Evolutionary conservation across 2,888 invertebrate species (phyloP), one percentile per base, ranked within the genome.

Genomic region (Nomada ruficornis): DNA sequence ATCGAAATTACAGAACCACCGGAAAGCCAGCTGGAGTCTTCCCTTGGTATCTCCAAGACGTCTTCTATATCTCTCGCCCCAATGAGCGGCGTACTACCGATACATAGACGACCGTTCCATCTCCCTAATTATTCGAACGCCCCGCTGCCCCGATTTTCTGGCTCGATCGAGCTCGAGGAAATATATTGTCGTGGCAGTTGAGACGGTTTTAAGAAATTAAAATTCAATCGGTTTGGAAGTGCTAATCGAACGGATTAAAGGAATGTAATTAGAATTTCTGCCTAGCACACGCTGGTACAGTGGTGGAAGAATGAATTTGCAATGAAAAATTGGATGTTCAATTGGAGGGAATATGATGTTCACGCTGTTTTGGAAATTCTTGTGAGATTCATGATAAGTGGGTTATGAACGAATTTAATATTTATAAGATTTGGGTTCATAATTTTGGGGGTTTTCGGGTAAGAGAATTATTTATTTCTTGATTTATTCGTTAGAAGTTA

Each of bases 1-100:
- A 91, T 91, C 91, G 91, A 91, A 91, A 91, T 91, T 91, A 91
- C 90, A 86, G 87, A 85, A 78, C 87, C 81, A 78, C 76, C 85
- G 80, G 86, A 73, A 77, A 86, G 64, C 80, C 79, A 85, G 68
- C 64, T 72, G 76, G 57, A 84, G 77, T 71, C 83, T 87, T 82
- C 72, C 74, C 71, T 59, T 64, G 62, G 55, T 71, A 72, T 81
- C 80, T 84, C 67, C 65, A 80, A 86, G 86, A 80, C 82, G 11
- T 15, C 36, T 44, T 15, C 50, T 20, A 1, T 7, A 20, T 10
- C 42, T 23, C 1, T 55, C 54, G 67, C 52, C 73, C 76, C 82
- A 83, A 84, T 82, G 60, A 82, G 82, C 69, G 81, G 84, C 84
- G 89, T 85, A 89, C 73, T 77, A 82, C 75, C 84, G 63, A 80